Conservation (phyloP, 2,113 vertebrate species). For the Ictalurus punctatus region DNA sequence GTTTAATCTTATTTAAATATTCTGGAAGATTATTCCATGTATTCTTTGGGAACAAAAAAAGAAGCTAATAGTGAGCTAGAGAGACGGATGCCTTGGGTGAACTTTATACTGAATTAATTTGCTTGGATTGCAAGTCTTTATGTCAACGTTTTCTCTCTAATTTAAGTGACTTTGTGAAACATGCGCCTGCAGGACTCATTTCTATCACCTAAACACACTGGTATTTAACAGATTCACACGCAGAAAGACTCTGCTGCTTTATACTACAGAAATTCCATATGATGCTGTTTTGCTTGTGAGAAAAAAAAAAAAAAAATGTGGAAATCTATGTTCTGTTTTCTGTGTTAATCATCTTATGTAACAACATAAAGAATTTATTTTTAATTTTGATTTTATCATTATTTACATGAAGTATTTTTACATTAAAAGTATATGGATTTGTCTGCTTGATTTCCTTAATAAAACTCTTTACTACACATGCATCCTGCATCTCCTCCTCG, state of each 20-base stretch:
- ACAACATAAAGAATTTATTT: no score
- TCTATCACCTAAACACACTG: neutral
- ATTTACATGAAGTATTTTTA: no score
- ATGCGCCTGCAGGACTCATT: neutral
- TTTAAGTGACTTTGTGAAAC: neutral
- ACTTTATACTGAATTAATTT: constrained; percentile 3
- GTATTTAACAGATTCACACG: neutral
- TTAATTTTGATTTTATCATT: no score
- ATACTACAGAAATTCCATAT: neutral
- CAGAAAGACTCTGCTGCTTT: neutral
- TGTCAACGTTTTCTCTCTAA: neutral
- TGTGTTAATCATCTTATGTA: no score
- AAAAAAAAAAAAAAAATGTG: neutral
- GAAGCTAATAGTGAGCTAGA: neutral
- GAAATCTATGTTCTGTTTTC: neutral
- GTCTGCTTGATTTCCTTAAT: no score
- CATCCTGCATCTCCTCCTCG: no score
- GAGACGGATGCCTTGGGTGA: neutral
- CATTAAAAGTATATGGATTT: no score
- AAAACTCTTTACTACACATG: no score
- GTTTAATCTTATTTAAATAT: neutral
- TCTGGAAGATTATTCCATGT: neutral
- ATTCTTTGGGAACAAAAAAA: neutral
- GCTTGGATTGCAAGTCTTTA: neutral
- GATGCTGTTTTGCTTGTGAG: neutral